Conservation (phyloP, 2,797 vertebrate species). For the Poecile montanus region DNA sequence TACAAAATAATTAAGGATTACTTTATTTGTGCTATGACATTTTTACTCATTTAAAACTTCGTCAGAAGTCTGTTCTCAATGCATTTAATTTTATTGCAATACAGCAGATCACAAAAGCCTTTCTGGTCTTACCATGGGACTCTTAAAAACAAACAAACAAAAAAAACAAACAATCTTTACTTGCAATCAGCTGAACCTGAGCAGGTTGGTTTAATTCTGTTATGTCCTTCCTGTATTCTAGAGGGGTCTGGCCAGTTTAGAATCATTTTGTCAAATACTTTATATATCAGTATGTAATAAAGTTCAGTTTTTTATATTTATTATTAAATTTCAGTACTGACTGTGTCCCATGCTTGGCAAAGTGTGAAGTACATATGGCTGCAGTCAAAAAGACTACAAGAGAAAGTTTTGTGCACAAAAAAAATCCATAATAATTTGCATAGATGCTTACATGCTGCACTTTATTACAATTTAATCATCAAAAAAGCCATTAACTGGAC, state of each 20-base stretch:
- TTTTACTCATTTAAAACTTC: background rate
- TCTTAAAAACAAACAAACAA: background rate
- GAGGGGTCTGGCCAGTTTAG: background rate
- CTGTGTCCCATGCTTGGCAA: background rate
- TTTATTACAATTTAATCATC: background rate
- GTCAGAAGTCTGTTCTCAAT: background rate
- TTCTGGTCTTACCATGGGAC: background rate
- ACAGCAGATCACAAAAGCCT: background rate
- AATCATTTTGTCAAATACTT: background rate
- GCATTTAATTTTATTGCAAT: background rate
- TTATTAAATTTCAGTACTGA: background rate
- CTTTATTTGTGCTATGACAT: background rate
- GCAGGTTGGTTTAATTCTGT: background rate
- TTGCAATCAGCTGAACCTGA: background rate
- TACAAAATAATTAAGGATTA: background rate
- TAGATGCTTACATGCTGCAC: background rate
- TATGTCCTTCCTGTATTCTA: background rate
- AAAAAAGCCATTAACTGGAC: background rate
- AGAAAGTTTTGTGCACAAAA: background rate
- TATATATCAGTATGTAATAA: background rate
- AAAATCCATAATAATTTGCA: background rate
- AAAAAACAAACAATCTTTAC: background rate
- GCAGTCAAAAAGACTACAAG: background rate
- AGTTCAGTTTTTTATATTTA: background rate
- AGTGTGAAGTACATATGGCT: background rate